Conservation (phyloP, 2,797 vertebrate species). For the Dicrostonyx torquatus region DNA sequence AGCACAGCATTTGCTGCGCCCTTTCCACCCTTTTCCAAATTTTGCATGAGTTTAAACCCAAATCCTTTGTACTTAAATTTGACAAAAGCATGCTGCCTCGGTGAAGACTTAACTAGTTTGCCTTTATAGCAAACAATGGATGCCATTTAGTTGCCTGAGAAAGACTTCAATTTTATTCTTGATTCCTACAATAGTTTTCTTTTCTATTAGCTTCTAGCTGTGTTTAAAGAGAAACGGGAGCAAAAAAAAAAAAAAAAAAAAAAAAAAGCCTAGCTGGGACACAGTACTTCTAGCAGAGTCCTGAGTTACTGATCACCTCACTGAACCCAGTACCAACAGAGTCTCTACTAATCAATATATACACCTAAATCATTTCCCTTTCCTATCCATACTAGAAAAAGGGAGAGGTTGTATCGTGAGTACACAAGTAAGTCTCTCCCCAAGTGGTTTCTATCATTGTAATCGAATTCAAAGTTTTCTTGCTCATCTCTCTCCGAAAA, state of each 20-base stretch:
- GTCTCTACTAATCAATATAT: constrained; percentile 1
- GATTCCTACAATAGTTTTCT: constrained; percentile 58
- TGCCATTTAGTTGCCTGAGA: constrained; percentile 57
- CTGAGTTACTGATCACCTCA: background rate
- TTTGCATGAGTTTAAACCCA: constrained; percentile 44
- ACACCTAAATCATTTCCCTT: constrained; percentile 7
- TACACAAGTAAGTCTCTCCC: background rate
- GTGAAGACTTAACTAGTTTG: constrained; percentile 68
- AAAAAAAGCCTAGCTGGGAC: constrained; percentile 4
- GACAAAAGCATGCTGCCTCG: constrained; percentile 66
- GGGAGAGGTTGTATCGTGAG: background rate
- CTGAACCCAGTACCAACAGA: background rate
- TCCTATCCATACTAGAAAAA: constrained; percentile 21
- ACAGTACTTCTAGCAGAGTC: background rate
- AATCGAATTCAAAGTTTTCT: background rate
- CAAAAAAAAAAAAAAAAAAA: background rate
- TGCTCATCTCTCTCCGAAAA: background rate
- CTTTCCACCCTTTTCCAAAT: constrained; percentile 61
- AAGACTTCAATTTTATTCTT: constrained; percentile 47
- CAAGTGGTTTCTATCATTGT: background rate
- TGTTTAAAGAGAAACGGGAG: constrained; percentile 10
- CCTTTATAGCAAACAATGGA: constrained; percentile 61
- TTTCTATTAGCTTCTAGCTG: constrained; percentile 56
- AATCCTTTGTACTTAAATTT: constrained; percentile 59
- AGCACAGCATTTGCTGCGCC: constrained; percentile 65